Base-by-base conservation (phyloP, 2,113 vertebrate genomes). In the Apodemus sylvaticus region DNA sequence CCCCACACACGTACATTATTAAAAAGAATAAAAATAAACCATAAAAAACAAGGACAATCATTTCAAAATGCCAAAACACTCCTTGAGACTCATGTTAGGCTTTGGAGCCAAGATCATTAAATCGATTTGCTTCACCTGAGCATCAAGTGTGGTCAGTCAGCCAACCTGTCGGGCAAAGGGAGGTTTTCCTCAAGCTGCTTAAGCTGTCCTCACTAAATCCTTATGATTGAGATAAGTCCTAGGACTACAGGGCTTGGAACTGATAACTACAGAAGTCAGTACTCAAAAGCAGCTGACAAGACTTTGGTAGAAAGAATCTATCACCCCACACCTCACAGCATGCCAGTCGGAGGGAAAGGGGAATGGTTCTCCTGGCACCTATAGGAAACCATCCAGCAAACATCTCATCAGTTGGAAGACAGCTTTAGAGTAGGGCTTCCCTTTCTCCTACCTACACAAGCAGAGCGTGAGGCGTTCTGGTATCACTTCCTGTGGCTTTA, bases 131-230 rank as follows among this genome's bases (percentile, higher is more conserved):
- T 62, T 13, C 26, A 74, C 20, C 2, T 0, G 8, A 77, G 45
- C 31, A 24, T 20, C 13, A 7, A 22, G 11, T 8, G 1, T n/a
- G 11, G 71, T 82, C 20, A 36, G 19, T 86, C 39, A 66, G 26
- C 77, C 22, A 39, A 7, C 17, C 34, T 70, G 66, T 24, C 19
- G 29, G 51, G 24, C 81, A 31, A 42, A 29, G 51, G 55, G 36
- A 14, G 29, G 58, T 42, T 42, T 62, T 42, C 81, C 24, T 45
- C n/a, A 62, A 36, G 87, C 5, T 62, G 60, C 20, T 93, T 64
- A 66, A 66, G 24, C 93, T 71, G 68, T 24, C 79, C 24, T 81
- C 53, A 68, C 2, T 45, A 93, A 91, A 95, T 83, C 16, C 36
- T 76, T 66, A 42, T 1, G 17, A 71, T 22, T 60, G 73, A 20